Evolutionary conservation across 2,113 vertebrate genomes (phyloP), one percentile per base, ranked within the genome.

Genomic region (Hyla sarda): DNA sequence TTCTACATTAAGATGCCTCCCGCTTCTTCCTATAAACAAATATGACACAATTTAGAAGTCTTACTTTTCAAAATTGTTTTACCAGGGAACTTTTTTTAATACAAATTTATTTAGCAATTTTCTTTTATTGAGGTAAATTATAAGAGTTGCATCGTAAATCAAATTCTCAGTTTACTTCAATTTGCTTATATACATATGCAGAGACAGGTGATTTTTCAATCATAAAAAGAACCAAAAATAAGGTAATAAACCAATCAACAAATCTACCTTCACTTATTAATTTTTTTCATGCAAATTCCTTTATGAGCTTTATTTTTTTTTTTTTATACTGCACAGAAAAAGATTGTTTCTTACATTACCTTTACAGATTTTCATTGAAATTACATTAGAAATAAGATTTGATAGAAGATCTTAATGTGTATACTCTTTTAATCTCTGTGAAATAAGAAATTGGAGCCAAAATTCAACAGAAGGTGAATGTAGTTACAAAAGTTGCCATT

Each of bases 11-110:
- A 92, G 93, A 25, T 84, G 21, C 86, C 91, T 90, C 78, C 34
- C 62, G 17, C 69, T 88, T 93, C 91, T 87, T 90, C 89, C 87
- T 92, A 92, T 92, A 90, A 82, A 88, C 73, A 83, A 75, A 87
- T 93, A 89, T 81, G 54, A 90, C 91, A 91, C 91, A 90, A 91
- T 92, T 95, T 92, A 92, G 88, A 92, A 88, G 88, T 77, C 88
- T 90, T 89, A 37, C 34, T 56, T 58, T 80, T 69, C 32, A 12
- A 65, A 81, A 62, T 92, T 92, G 93, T 87, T 89, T 88, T 88
- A 79, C 81, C 89, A 88, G 77, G 88, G 41, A 78, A 89, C 87
- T 65, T 85, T 86, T 84, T 71, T 91, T 92, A 90, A 93, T 93
- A 92, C 90, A 93, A 93, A 93, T 94, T 48, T 56, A 60, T 83